Conservation (phyloP, 2,113 vertebrate genomes). For the Argyrosomus japonicus region DNA sequence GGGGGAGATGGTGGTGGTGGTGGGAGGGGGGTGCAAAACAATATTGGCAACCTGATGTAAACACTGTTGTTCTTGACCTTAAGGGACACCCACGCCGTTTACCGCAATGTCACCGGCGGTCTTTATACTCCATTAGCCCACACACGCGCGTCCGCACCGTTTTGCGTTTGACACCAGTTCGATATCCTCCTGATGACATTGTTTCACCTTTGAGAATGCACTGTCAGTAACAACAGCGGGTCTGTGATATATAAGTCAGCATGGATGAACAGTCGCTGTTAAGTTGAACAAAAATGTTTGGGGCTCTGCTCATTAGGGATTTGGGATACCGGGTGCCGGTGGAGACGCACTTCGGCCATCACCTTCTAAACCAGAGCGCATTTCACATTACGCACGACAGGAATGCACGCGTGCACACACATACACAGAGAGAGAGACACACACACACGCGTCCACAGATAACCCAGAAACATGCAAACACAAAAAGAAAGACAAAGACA, state of each 20-base stretch:
- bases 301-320: slow-evolving; percentile 20
- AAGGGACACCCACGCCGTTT: slow-evolving; percentile 70
- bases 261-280: slow-evolving; percentile 6
- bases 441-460: background rate
- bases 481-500: slow-evolving; percentile 16
- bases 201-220: slow-evolving; percentile 64
- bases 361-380: slow-evolving; percentile 60
- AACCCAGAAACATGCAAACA: slow-evolving; percentile 18
- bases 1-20: background rate
- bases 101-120: slow-evolving; percentile 78
- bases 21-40: background rate
- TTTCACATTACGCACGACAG: slow-evolving; percentile 65
- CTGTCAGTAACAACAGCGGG: slow-evolving; percentile 3
- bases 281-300: slow-evolving; percentile 34
- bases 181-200: slow-evolving; percentile 65
- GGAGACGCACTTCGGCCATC: slow-evolving; percentile 65
- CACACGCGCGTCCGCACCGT: slow-evolving; percentile 46
- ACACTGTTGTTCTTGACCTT: slow-evolving; percentile 75
- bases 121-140: slow-evolving; percentile 28
- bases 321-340: slow-evolving; percentile 36
- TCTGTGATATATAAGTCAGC: background rate
- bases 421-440: slow-evolving; percentile 2
- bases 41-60: slow-evolving; percentile 59
- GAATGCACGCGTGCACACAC: slow-evolving; percentile 31
- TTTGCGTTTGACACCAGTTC: slow-evolving; percentile 50